phyloP scores from a whole-genome alignment of 2,113 vertebrate species.

The human region GRCh38 chr9:7664501-7665000 shows the following conservation, averaged over 20 bases:
- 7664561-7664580: neutral
- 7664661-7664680: neutral
- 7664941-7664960: neutral
- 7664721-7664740: neutral
- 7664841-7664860: neutral
- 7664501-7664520: neutral
- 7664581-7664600: neutral
- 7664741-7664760: neutral
- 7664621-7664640: neutral
- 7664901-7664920: neutral
- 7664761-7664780: neutral
- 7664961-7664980: neutral
- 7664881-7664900: neutral
- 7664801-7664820: neutral
- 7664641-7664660: neutral
- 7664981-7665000: neutral
- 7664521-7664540: neutral
- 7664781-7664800: neutral
- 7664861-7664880: neutral
- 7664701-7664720: neutral
- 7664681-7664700: neutral
- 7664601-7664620: neutral
- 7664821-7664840: neutral
- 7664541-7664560: neutral
- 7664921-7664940: neutral